Evolutionary conservation across 1,140 invertebrate genomes (phyloP), one percentile per base, ranked within the genome.

Genomic region (Mylabris phalerata): DNA sequence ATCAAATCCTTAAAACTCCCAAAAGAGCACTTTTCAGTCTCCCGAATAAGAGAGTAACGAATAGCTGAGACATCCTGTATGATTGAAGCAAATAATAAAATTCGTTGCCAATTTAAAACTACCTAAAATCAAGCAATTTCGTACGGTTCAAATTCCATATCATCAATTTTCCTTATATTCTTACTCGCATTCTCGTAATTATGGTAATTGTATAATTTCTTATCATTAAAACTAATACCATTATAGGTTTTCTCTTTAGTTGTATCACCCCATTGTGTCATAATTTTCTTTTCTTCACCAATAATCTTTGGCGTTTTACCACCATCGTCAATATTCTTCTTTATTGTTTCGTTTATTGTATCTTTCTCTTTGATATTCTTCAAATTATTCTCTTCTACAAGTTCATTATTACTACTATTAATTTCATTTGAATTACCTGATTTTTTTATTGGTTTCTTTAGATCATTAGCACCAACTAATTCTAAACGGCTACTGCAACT

Each of bases 71-170:
- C 19, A 2, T 32, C 7, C 7, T 32, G 7, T 7, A 32, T 32
- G 7, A 3, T 32, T 32, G 7, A 32, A 5, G 32, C 4, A 32
- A 7, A 32, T 32, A 32, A 32, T 32, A 32, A 10, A 39, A 38
- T 54, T 44, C 51, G 42, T 54, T 54, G 43, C 51, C 13, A 42
- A 42, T 42, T 42, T 40, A 40, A 19, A 19, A 19, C 19, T 19
- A 19, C 19, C 19, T 19, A 19, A 19, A 19, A 19, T 58, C 54
- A 64, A 45, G 70, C 71, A 32, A 90, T 82, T 75, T 90, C 86
- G 61, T 89, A 90, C 59, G 87, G 84, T 73, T 90, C 88, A 59
- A 90, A 90, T 65, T 89, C 86, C 81, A 90, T 90, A 61, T 90
- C 88, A 5, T 85, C 84, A 65, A 85, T 85, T 66, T 86, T 85